A percentile compares a stretch with the other conserved stretches of the same genome.
These are phyloP conservation scores for Melikaiella ostensackeni DNA, from an alignment of 2,888 invertebrate species.

Conservation along the genomic window DNA sequence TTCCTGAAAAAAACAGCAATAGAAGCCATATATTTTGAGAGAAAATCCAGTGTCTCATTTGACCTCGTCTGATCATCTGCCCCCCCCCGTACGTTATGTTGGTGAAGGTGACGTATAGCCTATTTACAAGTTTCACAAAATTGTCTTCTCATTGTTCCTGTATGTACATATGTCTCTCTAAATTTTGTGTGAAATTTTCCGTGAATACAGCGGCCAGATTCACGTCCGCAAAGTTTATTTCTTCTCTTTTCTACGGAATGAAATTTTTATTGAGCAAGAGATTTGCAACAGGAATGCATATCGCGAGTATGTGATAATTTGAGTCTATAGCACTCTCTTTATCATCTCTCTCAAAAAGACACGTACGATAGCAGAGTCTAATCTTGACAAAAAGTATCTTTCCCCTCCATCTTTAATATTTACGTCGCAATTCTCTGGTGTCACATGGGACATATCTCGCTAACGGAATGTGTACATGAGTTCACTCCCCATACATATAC, in stretches of 20 bases:
- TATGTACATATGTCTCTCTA: too few species aligned
- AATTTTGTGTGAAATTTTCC: neutral
- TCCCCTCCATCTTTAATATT: conserved; percentile 64
- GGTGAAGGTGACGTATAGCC: too few species aligned
- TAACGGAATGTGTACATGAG: conserved; percentile 8
- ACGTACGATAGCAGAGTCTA: conserved; percentile 52
- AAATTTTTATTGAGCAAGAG: conserved; percentile 8
- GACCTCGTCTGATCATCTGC: too few species aligned
- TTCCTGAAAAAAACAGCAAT: too few species aligned
- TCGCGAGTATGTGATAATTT: neutral
- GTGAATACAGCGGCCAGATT: neutral
- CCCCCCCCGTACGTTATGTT: too few species aligned
- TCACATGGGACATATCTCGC: conserved; percentile 53
- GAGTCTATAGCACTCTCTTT: conserved; percentile 19
- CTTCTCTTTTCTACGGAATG: neutral
- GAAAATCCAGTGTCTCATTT: too few species aligned
- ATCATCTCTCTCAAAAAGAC: conserved; percentile 36
- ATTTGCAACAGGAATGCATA: conserved; percentile 24
- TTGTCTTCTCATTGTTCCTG: too few species aligned
- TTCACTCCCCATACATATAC: neutral
- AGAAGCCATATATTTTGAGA: too few species aligned
- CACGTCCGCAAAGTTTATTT: neutral
- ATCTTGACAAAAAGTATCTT: conserved; percentile 62
- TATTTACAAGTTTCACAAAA: too few species aligned
- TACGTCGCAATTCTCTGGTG: conserved; percentile 63